Evolutionary conservation across 2,888 invertebrate species (phyloP).

Genomic region (Chirona hameri): DNA sequence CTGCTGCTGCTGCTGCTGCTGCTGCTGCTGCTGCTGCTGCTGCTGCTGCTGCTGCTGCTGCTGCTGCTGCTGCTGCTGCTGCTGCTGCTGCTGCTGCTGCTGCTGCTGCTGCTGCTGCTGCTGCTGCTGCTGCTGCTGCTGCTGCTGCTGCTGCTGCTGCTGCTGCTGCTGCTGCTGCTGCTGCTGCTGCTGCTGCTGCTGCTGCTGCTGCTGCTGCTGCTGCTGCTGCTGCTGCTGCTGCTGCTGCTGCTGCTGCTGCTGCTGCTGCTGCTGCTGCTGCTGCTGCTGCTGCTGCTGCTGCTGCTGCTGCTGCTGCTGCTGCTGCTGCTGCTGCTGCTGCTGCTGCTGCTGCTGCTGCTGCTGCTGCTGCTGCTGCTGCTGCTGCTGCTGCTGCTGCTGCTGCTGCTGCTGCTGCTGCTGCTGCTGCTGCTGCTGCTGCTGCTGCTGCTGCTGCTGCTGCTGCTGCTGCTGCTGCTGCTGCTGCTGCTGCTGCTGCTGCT

Average conservation of each 20-base stretch:
- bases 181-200: conserved; percentile 14
- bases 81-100: conserved; percentile 29
- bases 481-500: conserved; percentile 32
- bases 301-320: conserved; percentile 5
- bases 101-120: conserved; percentile 31
- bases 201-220: conserved; percentile 28
- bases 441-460: conserved; percentile 32
- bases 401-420: conserved; percentile 32
- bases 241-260: conserved; percentile 28
- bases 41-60: neutral
- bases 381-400: conserved; percentile 32
- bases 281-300: conserved; percentile 28
- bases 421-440: conserved; percentile 32
- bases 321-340: conserved; percentile 28
- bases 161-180: conserved; percentile 28
- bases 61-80: conserved; percentile 31
- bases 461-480: conserved; percentile 32
- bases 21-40: conserved; percentile 1
- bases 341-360: neutral
- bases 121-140: conserved; percentile 31
- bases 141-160: conserved; percentile 31
- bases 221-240: conserved; percentile 22
- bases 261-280: conserved; percentile 22
- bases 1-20: neutral
- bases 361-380: neutral